phyloP scores from a whole-genome alignment of 2,888 invertebrate genomes.

The Melitaea athalia region DNA sequence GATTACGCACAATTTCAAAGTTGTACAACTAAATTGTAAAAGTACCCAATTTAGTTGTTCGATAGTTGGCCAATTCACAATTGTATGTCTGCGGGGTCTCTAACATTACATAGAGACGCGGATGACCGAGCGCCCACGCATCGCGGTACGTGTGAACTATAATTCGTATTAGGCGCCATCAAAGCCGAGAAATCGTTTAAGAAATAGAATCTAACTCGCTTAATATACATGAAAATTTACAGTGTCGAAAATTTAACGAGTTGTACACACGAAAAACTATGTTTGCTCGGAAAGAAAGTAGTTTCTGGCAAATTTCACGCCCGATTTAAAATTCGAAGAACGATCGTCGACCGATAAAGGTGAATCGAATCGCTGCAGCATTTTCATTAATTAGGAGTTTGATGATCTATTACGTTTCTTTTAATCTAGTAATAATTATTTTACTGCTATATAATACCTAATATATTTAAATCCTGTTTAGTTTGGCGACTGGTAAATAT shows the following conservation, averaged over 20 bases:
- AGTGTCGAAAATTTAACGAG: slow-evolving; percentile 27
- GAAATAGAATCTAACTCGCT: slow-evolving; percentile 37
- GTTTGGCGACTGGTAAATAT: slow-evolving; percentile 35
- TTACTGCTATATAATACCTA: background rate
- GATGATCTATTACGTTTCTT: slow-evolving; percentile 51
- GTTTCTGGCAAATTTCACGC: slow-evolving; percentile 46
- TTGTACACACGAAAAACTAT: slow-evolving; percentile 27
- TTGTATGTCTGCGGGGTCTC: no score
- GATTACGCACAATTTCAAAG: no score
- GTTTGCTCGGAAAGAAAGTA: slow-evolving; percentile 42
- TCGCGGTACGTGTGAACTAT: slow-evolving; percentile 42
- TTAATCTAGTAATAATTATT: slow-evolving; percentile 47
- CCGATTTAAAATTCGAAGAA: slow-evolving; percentile 53
- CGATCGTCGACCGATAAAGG: slow-evolving; percentile 49
- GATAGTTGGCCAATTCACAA: no score
- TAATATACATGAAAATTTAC: slow-evolving; percentile 35
- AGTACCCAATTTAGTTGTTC: no score
- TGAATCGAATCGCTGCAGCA: slow-evolving; percentile 50
- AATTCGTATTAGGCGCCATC: slow-evolving; percentile 44
- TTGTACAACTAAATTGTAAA: no score
- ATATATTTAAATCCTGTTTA: slow-evolving; percentile 19
- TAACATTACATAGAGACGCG: slow-evolving; percentile 43
- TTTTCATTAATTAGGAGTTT: slow-evolving; percentile 65
- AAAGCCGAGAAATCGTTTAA: slow-evolving; percentile 38
- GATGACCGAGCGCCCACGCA: slow-evolving; percentile 43